A percentile compares a stretch with the other conserved stretches of the same genome.
These are phyloP conservation scores for Catocala sponsa DNA, from an alignment of 2,888 invertebrate genomes.

Conservation along the genomic window DNA sequence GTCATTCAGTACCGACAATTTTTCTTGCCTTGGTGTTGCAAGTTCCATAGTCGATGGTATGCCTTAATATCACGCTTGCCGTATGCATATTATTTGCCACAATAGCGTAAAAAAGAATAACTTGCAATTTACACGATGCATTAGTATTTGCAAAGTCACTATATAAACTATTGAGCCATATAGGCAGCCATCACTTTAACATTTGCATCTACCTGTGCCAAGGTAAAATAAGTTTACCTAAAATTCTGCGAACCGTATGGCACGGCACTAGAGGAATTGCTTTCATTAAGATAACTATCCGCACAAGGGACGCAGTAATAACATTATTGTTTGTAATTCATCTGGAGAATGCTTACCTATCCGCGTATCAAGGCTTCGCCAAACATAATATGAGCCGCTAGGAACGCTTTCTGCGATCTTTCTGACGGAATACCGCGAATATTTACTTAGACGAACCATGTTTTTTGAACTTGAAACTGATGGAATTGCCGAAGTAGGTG, in stretches of 20 bases:
- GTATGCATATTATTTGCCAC: no score
- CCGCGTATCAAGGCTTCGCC: constrained; percentile 13
- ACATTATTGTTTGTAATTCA: constrained; percentile 43
- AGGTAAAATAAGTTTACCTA: neutral
- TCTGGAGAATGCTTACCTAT: constrained; percentile 31
- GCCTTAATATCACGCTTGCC: no score
- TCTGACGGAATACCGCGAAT: constrained; percentile 29
- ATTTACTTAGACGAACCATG: constrained; percentile 25
- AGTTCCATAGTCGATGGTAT: no score
- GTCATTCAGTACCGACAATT: no score
- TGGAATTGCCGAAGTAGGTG: constrained; percentile 1
- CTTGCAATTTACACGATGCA: no score
- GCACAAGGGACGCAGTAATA: constrained; percentile 33
- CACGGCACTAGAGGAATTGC: constrained; percentile 13
- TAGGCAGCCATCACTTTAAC: no score
- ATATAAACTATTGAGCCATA: no score
- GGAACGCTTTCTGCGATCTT: constrained; percentile 11
- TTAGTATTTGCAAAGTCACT: no score
- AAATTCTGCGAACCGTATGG: neutral
- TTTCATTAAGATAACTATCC: constrained; percentile 18
- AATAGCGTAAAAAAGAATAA: no score
- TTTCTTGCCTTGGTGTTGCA: no score
- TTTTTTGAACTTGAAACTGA: constrained; percentile 18
- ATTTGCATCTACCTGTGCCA: neutral
- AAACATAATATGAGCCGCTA: constrained; percentile 18